Base-by-base conservation (phyloP, 2,113 vertebrate genomes). In the Steatornis caripensis region DNA sequence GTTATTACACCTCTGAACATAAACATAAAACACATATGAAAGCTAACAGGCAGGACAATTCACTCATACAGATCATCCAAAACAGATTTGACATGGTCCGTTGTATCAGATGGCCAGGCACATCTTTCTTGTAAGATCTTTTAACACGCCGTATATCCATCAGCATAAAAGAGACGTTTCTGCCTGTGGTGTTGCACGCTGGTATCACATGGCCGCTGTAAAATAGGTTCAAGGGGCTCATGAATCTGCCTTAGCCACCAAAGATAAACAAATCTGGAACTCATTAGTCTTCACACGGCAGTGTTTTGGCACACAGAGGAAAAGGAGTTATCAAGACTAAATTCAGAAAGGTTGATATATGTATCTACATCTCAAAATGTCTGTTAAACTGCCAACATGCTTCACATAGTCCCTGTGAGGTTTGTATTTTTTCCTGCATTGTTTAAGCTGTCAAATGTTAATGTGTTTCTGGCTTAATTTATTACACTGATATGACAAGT, bases 401-500 rank as follows among this genome's bases (percentile, higher is more conserved):
- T 97, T 97, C 96, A 97, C 95, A 93, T 97, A 96, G 79, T 92
- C 87, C 89, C 93, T 77, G 83, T 96, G 95, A 60, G 76, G 94
- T 95, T 95, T 91, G 88, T 92, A 94, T 95, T 94, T 96, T 94
- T 95, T 96, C 89, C 94, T 92, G 81, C 87, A 93, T 97, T 97
- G 84, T 97, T 97, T 97, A 97, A 97, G 95, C 96, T 95, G 95
- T 95, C 84, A 97, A 98, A 96, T 96, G 95, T 89, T 91, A 97
- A 96, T 94, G 53, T 84, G 95, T 96, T 97, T 90, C 93, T 97
- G 88, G 93, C 96, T 98, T 97, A 96, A 96, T 97, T 97, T 95
- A 79, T 91, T 96, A 92, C 91, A 77, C 58, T 84, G 95, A 95
- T 97, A 88, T 96, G 90, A 98, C 91, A 95, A 97, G 85, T 96